These are phyloP conservation scores for Gymnorhina tibicen DNA, from an alignment of 2,113 vertebrate genomes.

Conservation along the genomic window DNA sequence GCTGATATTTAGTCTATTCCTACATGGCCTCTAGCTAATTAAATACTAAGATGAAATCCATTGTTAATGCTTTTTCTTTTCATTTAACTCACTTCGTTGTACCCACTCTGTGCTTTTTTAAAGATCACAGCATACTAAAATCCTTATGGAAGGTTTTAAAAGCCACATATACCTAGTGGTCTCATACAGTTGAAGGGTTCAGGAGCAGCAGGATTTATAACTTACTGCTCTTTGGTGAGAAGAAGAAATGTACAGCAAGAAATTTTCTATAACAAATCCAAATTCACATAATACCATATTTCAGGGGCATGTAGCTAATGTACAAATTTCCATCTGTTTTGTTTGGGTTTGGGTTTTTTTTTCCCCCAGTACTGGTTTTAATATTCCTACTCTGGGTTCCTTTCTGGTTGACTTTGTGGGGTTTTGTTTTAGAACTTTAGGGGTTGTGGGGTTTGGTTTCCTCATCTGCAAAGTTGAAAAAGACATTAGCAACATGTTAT, in stretches of 20 bases:
- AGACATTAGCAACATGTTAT: background rate
- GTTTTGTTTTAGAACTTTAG: background rate
- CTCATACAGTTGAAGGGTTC: background rate
- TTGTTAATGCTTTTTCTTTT: slow-evolving; percentile 31
- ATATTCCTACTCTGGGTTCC: background rate
- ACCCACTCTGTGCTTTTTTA: background rate
- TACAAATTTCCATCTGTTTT: background rate
- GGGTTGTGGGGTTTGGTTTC: background rate
- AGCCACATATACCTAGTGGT: background rate
- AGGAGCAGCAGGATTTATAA: background rate
- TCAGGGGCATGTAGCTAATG: background rate
- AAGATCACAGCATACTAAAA: slow-evolving; percentile 4
- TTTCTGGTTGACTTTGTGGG: background rate
- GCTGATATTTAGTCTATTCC: slow-evolving; percentile 59
- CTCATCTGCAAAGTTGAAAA: background rate
- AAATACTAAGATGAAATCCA: slow-evolving; percentile 65
- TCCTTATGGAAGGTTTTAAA: background rate
- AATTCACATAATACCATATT: background rate
- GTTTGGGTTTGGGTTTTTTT: background rate
- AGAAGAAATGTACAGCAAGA: background rate
- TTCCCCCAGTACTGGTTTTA: background rate
- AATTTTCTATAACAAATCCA: background rate
- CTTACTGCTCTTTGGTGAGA: background rate
- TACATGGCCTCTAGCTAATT: slow-evolving; percentile 68
- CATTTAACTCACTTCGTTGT: background rate